Base-by-base conservation (phyloP, 2,113 vertebrate genomes). In the Meleagris gallopavo region DNA sequence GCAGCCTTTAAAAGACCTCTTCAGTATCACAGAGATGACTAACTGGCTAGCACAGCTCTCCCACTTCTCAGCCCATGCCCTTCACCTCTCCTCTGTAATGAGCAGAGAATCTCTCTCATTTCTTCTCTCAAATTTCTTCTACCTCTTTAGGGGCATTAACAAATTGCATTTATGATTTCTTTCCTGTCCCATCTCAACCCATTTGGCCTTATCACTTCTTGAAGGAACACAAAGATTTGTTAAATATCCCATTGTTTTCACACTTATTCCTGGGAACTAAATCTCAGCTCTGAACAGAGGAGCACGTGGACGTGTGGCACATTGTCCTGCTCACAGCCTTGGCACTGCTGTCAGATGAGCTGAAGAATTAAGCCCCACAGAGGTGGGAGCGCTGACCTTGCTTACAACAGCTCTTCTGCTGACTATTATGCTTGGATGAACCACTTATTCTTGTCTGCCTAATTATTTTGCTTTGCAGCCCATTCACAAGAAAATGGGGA, bases 401-500 rank as follows among this genome's bases (percentile, higher is more conserved):
- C 95, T 96, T 87, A 90, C 89, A 45, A 17, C 41, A 8, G 8
- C 21, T 92, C 65, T 91, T 86, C 77, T 17, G 21, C 77, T 79
- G 73, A 80, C 62, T 86, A 76, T 75, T 89, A 50, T 91, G 90
- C 84, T 86, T 74, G 88, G 83, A 80, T 84, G 67, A 94, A 90
- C 32, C 40, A 67, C 41, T 97, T 92, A 75, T 94, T 88, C 45
- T 93, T 89, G 85, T 70, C 84, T 90, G 72, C 48, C 71, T 65
- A 57, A 65, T 52, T 86, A 78, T 66, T 91, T 95, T 82, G 64
- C 62, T 93, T 96, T 86, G 84, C 83, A 36, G 41, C 24, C 84
- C 90, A 89, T 92, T 96, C 90, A 93, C 41, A 93, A 91, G 91
- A 88, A 79, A 69, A 71, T 62, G 54, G 78, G 71, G 73, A 94